Conservation (phyloP, 2,113 vertebrate species). For the Dromiciops gliroides region DNA sequence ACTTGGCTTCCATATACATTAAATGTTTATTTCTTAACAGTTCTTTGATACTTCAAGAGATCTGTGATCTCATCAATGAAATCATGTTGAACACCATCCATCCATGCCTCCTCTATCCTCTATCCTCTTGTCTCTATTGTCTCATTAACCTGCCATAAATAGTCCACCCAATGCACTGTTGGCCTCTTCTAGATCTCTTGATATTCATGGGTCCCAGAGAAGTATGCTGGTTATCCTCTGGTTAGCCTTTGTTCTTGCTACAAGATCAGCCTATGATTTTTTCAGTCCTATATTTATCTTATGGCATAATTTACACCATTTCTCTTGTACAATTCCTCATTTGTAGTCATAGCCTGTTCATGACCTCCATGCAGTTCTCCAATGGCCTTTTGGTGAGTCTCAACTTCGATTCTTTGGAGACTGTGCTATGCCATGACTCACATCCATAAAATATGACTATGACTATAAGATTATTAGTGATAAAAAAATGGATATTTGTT, state of each 20-base stretch:
- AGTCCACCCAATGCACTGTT: background rate
- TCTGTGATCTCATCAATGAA: background rate
- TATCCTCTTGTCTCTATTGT: background rate
- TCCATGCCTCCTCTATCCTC: background rate
- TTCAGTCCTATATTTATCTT: background rate
- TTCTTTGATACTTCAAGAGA: background rate
- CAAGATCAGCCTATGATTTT: background rate
- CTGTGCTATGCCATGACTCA: background rate
- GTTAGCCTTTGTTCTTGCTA: background rate
- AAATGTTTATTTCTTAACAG: background rate
- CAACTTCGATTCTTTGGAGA: background rate
- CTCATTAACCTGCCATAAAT: background rate
- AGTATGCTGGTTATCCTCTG: background rate
- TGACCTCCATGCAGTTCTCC: background rate
- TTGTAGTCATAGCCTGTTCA: background rate
- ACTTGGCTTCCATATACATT: background rate
- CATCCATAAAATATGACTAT: background rate
- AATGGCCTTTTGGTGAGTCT: background rate
- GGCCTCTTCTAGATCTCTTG: background rate
- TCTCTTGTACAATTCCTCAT: background rate
- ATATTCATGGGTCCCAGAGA: background rate
- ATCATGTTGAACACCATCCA: background rate
- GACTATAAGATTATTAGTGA: background rate
- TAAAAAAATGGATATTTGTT: background rate
- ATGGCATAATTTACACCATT: background rate